Evolutionary conservation across 1,140 invertebrate species (phyloP).

Genomic region (Anoplolepis gracilipes): DNA sequence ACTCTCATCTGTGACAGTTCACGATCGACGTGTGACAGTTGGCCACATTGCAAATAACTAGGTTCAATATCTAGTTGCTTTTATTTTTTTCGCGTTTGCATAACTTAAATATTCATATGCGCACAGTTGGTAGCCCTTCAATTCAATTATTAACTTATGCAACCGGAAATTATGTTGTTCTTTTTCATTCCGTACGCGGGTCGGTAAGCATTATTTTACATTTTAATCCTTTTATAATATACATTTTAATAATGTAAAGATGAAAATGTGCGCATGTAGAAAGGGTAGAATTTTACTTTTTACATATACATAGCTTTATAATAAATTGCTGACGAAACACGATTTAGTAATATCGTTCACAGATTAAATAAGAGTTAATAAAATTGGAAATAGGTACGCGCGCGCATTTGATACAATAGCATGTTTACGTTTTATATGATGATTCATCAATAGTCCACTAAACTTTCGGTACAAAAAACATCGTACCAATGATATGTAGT

Average conservation of each 20-base stretch:
- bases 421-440: conserved; percentile 49
- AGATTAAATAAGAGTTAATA: conserved; percentile 33
- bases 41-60: neutral
- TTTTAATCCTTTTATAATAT: no score
- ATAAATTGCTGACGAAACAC: conserved; percentile 2
- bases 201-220: no score
- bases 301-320: neutral
- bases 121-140: no score
- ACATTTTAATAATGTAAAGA: no score
- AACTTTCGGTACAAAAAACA: conserved; percentile 42
- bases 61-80: no score
- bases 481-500: conserved; percentile 43
- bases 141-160: no score
- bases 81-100: no score
- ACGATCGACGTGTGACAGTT: neutral
- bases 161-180: no score
- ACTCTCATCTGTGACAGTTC: neutral
- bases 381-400: conserved; percentile 30
- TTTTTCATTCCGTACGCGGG: no score
- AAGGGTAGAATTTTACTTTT: conserved; percentile 20
- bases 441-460: conserved; percentile 48
- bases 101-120: no score
- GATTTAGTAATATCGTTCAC: neutral
- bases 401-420: neutral
- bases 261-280: neutral